A percentile compares a stretch with the other conserved stretches of the same genome.
Conservation (phyloP, 1,140 invertebrate species). For the Dendrolimus punctatus region DNA sequence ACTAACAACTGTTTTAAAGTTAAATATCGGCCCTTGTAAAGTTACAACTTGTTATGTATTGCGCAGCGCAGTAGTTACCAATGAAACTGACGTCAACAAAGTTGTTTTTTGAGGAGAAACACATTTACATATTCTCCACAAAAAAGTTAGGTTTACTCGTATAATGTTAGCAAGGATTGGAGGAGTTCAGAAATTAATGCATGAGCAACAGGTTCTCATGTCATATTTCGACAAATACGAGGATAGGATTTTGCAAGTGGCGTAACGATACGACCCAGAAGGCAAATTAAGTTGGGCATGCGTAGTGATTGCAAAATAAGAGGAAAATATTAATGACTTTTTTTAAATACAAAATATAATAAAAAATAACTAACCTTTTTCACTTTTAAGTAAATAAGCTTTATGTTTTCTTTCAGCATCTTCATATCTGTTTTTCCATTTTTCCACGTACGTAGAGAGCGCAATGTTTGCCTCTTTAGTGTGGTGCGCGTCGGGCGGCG, state of each 20-base stretch:
- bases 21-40: no score
- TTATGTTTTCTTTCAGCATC: slow-evolving; percentile 79
- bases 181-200: slow-evolving; percentile 55
- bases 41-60: slow-evolving; percentile 3
- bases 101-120: slow-evolving; percentile 1
- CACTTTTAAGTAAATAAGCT: slow-evolving; percentile 75
- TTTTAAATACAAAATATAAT: slow-evolving; percentile 15
- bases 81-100: slow-evolving; percentile 8
- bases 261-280: slow-evolving; percentile 49
- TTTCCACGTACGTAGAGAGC: slow-evolving; percentile 64
- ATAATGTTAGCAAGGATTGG: slow-evolving; percentile 14
- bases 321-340: slow-evolving; percentile 37
- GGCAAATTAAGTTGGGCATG: slow-evolving; percentile 35
- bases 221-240: slow-evolving; percentile 62
- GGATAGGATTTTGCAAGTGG: slow-evolving; percentile 56
- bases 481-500: slow-evolving; percentile 59
- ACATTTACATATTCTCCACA: slow-evolving; percentile 3
- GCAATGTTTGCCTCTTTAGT: slow-evolving; percentile 58
- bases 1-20: no score
- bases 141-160: slow-evolving; percentile 9
- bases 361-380: slow-evolving; percentile 75
- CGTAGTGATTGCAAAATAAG: slow-evolving; percentile 37
- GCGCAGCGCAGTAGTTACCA: slow-evolving; percentile 4
- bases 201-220: slow-evolving; percentile 63
- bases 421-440: slow-evolving; percentile 79